phyloP scores from a whole-genome alignment of 2,888 invertebrate genomes.

The Belgica antarctica region DNA sequence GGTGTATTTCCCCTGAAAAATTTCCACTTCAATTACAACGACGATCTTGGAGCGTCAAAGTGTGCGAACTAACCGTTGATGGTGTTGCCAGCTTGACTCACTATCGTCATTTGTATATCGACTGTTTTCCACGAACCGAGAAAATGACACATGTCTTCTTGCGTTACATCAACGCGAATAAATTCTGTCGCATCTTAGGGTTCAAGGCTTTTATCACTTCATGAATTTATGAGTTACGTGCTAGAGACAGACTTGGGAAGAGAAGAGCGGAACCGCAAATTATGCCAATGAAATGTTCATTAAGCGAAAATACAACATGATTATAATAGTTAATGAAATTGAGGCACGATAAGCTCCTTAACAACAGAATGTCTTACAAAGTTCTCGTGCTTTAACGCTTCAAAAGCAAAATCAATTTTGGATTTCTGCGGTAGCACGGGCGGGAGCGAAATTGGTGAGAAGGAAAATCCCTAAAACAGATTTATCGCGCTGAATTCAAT shows the following conservation, averaged over 20 bases:
- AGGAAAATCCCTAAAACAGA: background rate
- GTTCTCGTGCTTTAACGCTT: background rate
- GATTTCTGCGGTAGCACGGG: too few species aligned
- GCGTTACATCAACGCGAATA: background rate
- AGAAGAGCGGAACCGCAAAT: too few species aligned
- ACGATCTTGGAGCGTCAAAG: too few species aligned
- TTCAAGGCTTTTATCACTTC: conserved; percentile 6
- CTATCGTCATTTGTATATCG: background rate
- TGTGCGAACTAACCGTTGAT: background rate
- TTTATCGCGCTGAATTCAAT: background rate
- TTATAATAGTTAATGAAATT: background rate
- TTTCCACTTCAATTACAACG: too few species aligned
- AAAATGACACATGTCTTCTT: conserved; percentile 3
- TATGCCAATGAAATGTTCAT: background rate
- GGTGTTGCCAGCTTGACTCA: background rate
- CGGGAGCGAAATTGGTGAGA: too few species aligned
- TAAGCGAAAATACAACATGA: background rate
- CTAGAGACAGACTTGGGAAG: too few species aligned
- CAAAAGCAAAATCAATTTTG: conserved; percentile 5
- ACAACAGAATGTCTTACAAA: background rate
- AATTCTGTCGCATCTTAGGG: background rate
- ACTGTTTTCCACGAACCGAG: background rate
- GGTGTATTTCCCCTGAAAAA: too few species aligned
- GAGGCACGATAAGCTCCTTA: background rate
- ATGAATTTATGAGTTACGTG: background rate